phyloP scores from a whole-genome alignment of 1,140 invertebrate species.

The Zaprionus nigranus region DNA sequence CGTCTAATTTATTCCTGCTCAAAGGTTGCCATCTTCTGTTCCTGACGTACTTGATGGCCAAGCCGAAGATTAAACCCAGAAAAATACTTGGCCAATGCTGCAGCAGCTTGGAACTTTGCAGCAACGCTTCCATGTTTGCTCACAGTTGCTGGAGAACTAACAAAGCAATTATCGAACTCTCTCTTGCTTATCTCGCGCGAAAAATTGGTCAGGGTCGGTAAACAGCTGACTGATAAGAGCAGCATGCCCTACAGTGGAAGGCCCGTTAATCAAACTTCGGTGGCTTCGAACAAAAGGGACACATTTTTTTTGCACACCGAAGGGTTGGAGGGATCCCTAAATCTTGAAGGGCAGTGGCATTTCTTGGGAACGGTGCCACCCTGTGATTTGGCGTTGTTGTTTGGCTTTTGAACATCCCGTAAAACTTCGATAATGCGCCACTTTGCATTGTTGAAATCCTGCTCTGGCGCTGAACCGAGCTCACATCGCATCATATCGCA shows the following conservation, averaged over 20 bases:
- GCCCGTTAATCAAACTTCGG: neutral
- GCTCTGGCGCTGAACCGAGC: conserved; percentile 51
- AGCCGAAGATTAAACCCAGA: conserved; percentile 24
- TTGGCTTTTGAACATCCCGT: conserved; percentile 62
- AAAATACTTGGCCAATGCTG: conserved; percentile 57
- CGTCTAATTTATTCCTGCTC: conserved; percentile 2
- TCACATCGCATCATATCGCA: conserved; percentile 71
- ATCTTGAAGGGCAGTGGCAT: neutral
- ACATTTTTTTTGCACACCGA: conserved; percentile 3
- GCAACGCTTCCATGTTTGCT: conserved; percentile 46
- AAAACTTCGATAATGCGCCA: conserved; percentile 75
- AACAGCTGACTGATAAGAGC: conserved; percentile 34
- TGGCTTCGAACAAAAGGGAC: conserved; percentile 40
- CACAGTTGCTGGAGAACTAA: conserved; percentile 1
- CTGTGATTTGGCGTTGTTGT: neutral
- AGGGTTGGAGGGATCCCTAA: neutral
- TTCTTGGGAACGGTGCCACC: neutral
- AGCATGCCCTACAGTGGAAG: neutral
- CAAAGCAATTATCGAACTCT: neutral
- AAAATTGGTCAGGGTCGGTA: conserved; percentile 51
- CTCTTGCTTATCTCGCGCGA: conserved; percentile 20
- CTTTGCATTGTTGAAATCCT: conserved; percentile 69
- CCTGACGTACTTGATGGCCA: conserved; percentile 27
- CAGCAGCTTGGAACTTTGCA: conserved; percentile 56
- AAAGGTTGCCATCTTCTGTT: neutral